Evolutionary conservation across 1,140 invertebrate genomes (phyloP), one percentile per base, ranked within the genome.

Genomic region (Anoplolepis gracilipes): DNA sequence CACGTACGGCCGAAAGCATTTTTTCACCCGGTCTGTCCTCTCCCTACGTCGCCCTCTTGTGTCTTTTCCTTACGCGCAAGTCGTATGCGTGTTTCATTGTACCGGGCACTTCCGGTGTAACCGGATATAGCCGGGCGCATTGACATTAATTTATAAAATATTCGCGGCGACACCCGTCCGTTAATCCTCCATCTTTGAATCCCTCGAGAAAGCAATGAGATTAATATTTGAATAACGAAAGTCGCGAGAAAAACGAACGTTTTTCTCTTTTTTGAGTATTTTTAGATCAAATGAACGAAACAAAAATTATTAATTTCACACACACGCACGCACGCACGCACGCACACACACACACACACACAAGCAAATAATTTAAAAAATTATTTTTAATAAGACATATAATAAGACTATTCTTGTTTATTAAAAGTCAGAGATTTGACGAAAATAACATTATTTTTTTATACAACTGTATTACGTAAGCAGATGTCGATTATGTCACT

Each of bases 131-230:
- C 85, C 86, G 88, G 81, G 90, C 90, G 90, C 91, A 93, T 93
- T 93, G 92, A 93, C 92, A 92, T 94, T 94, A 94, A 94, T 92
- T 94, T 93, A 93, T 93, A 94, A 94, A 94, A 94, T 93, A 94
- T 91, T 92, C 92, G 91, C 85, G 88, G 86, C 84, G 87, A 85
- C 90, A 89, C 90, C 90, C 91, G 77, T 86, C 78, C 46, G 67
- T 82, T 82, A 59, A 82, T 61, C 67, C 67, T 53, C 39, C 55
- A 33, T 55, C 4, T 61, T 57, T 46, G 4, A 33, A 69, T n/a
- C 53, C 39, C 42, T 13, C 2, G 33, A 6, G 7, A 53, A 39
- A 10, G 36, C n/a, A 59, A 30, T 28, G 3, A 33, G 36, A 72
- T 81, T 33, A 72, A 25, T n/a, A 59, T 46, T 82, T 13, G 5